Evolutionary conservation across 37 sponge, comb jelly and placozoan genomes (phyloP).

Genomic region (Eunapius fragilis): DNA sequence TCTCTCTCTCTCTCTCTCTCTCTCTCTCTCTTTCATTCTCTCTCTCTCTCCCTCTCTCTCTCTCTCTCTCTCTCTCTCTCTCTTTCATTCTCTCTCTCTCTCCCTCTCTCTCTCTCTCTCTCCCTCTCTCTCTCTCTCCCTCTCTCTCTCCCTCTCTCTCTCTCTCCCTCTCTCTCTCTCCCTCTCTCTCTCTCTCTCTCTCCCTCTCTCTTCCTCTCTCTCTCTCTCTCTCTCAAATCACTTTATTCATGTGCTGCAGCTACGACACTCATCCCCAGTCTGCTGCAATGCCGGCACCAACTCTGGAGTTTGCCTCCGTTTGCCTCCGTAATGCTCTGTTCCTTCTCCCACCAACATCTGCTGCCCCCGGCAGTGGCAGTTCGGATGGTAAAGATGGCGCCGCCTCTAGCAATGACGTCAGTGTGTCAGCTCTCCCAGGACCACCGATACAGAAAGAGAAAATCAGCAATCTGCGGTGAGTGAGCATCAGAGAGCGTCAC

Average conservation of each 20-base stretch:
- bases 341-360: constrained; percentile 46
- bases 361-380: neutral
- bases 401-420: neutral
- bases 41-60: constrained; percentile 1
- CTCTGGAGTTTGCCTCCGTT: constrained; percentile 90
- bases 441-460: constrained; percentile 65
- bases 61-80: constrained; percentile 7
- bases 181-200: neutral
- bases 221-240: neutral
- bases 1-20: constrained; percentile 8
- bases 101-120: constrained; percentile 4
- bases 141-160: constrained; percentile 5
- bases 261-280: constrained; percentile 40
- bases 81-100: neutral
- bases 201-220: constrained; percentile 4
- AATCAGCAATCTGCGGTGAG: constrained; percentile 50
- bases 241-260: neutral
- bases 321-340: constrained; percentile 93
- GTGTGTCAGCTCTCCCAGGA: constrained; percentile 58
- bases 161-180: neutral
- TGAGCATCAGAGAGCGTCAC: neutral
- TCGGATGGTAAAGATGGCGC: neutral
- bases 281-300: constrained; percentile 87
- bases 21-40: neutral
- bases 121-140: constrained; percentile 4